phyloP scores from a whole-genome alignment of 2,888 invertebrate species.

The Cryptocephalus primarius region DNA sequence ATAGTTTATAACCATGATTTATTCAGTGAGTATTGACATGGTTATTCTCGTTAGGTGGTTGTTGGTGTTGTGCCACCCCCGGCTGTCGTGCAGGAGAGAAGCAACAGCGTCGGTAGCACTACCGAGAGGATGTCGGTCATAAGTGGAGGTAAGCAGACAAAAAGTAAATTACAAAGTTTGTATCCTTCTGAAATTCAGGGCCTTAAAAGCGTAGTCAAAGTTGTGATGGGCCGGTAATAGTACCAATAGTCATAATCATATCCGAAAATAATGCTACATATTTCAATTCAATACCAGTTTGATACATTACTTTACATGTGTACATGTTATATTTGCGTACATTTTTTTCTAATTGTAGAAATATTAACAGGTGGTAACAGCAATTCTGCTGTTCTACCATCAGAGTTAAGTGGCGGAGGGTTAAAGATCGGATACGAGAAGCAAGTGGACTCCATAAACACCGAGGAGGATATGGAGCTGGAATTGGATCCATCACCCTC shows the following conservation, averaged over 20 bases:
- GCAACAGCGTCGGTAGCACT: slow-evolving; percentile 7
- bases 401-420: slow-evolving; percentile 40
- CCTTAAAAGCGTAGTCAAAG: no score
- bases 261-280: no score
- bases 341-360: slow-evolving; percentile 3
- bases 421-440: slow-evolving; percentile 46
- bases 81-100: slow-evolving; percentile 5
- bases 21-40: no score
- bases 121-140: slow-evolving; percentile 13
- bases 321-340: no score
- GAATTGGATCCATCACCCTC: slow-evolving; percentile 32
- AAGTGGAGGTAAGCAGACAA: slow-evolving; percentile 7
- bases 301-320: no score
- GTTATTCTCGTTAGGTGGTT: background rate
- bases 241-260: no score
- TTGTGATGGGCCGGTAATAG: no score
- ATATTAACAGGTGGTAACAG: slow-evolving; percentile 24
- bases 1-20: no score
- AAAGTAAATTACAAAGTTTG: background rate
- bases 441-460: slow-evolving; percentile 34
- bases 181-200: no score
- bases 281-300: no score
- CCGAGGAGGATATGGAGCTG: slow-evolving; percentile 32
- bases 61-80: background rate
- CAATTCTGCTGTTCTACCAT: slow-evolving; percentile 26